A percentile compares a stretch with the other conserved stretches of the same genome.
Evolutionary conservation across 2,888 invertebrate genomes (phyloP).

Genomic region (Drosophila conformis): DNA sequence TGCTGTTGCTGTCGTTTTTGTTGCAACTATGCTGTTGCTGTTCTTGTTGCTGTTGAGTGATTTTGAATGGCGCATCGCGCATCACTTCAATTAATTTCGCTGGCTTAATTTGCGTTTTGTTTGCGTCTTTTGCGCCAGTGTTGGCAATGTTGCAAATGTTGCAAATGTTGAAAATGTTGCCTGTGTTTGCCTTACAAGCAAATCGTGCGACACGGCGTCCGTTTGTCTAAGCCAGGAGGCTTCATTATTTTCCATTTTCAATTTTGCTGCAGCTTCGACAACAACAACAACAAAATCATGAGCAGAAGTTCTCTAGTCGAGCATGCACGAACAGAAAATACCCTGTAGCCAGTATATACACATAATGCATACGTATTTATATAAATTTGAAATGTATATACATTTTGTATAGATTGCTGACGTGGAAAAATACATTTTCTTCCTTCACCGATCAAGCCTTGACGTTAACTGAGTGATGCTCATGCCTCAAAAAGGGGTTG

Average conservation of each 20-base stretch:
- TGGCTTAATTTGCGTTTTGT: slow-evolving; percentile 76
- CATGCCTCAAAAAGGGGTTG: fast-evolving
- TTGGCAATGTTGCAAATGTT: slow-evolving; percentile 10
- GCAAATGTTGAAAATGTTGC: slow-evolving; percentile 26
- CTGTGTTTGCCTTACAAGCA: slow-evolving; percentile 75
- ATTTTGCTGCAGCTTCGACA: slow-evolving; percentile 34
- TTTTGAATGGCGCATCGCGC: slow-evolving; percentile 61
- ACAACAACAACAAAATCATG: slow-evolving; percentile 54
- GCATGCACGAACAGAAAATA: background rate
- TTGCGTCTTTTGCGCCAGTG: slow-evolving; percentile 1
- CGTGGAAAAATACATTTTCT: background rate
- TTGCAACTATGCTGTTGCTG: slow-evolving; percentile 33
- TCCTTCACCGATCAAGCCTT: background rate
- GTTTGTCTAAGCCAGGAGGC: slow-evolving; percentile 81
- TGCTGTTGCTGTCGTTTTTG: slow-evolving; percentile 6
- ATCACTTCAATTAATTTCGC: slow-evolving; percentile 77
- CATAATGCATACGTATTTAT: background rate
- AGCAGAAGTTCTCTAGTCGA: background rate
- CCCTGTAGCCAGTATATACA: background rate
- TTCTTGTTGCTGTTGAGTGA: slow-evolving; percentile 41
- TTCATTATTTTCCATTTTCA: slow-evolving; percentile 68
- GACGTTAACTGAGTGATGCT: fast-evolving
- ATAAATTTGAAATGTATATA: no score
- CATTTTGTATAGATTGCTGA: background rate
- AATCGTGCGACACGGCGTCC: slow-evolving; percentile 84